These are phyloP conservation scores for Grapholita molesta DNA, from an alignment of 1,140 invertebrate genomes.

Conservation along the genomic window DNA sequence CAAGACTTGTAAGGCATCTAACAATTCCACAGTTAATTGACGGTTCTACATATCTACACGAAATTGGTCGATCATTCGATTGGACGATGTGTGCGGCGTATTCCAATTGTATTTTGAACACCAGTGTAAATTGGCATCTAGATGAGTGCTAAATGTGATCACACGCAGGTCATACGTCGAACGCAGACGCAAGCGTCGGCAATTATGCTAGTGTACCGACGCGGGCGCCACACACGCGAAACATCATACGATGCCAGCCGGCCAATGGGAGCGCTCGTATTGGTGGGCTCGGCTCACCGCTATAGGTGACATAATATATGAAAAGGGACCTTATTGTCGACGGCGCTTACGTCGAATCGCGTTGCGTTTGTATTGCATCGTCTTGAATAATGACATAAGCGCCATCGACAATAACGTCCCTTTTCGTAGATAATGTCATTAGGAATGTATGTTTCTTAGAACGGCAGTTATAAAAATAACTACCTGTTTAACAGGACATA, in stretches of 20 bases:
- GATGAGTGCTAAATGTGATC: too few species aligned
- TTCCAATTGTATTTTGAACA: not conserved
- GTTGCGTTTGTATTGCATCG: too few species aligned
- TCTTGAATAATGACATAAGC: too few species aligned
- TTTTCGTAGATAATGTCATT: too few species aligned
- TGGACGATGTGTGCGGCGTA: slow-evolving; percentile 33
- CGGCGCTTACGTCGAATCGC: too few species aligned
- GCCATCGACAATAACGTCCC: too few species aligned
- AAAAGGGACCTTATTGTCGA: too few species aligned
- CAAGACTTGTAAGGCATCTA: slow-evolving; percentile 62
- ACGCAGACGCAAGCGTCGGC: not conserved
- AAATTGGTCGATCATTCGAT: slow-evolving; percentile 59
- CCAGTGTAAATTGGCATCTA: not conserved
- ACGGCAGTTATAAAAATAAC: slow-evolving; percentile 70
- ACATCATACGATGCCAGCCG: slow-evolving; percentile 64
- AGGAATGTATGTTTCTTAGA: slow-evolving; percentile 66
- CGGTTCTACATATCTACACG: slow-evolving; percentile 31
- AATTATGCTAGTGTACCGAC: slow-evolving; percentile 23
- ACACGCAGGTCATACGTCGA: too few species aligned
- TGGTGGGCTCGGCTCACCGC: slow-evolving; percentile 73
- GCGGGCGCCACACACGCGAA: slow-evolving; percentile 49
- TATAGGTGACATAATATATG: too few species aligned
- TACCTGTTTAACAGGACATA: slow-evolving; percentile 53
- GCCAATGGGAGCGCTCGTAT: slow-evolving; percentile 52
- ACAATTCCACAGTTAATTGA: slow-evolving; percentile 50